Conservation (phyloP, 1,140 invertebrate species). For the Littorina saxatilis region DNA sequence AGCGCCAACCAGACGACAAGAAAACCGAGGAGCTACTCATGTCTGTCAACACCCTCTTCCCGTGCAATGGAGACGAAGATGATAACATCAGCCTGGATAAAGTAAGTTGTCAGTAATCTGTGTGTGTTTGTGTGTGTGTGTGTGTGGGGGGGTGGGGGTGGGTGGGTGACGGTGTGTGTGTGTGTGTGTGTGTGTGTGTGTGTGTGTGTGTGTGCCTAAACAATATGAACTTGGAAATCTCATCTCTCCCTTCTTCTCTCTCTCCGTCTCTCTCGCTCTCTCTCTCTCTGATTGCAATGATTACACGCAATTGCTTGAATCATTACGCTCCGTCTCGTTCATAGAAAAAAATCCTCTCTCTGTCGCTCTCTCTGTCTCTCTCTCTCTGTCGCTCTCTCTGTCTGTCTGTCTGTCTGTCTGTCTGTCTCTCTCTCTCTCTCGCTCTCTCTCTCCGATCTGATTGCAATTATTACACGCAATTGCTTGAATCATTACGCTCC, state of each 20-base stretch:
- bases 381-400: no score
- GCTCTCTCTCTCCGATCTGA: no score
- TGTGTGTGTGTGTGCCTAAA: not conserved
- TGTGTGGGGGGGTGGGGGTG: slow-evolving; percentile 3
- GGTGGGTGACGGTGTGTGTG: not conserved
- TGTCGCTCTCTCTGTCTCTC: no score
- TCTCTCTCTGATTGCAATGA: not conserved
- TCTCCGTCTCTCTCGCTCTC: not conserved
- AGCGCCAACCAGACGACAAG: slow-evolving; percentile 23
- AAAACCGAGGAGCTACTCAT: slow-evolving; percentile 17
- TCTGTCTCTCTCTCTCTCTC: no score
- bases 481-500: no score
- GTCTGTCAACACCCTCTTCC: slow-evolving; percentile 29
- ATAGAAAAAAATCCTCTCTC: no score
- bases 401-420: slow-evolving; percentile 3
- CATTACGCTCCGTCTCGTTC: no score
- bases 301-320: no score
- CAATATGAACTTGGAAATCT: not conserved
- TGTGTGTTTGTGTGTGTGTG: not conserved
- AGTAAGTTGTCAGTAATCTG: not conserved
- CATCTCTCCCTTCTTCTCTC: not conserved
- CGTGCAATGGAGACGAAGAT: not conserved
- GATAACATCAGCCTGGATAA: slow-evolving; percentile 14
- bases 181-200: not conserved
- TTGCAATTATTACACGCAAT: no score